Conservation (phyloP, 2,113 vertebrate species). For the Halichoerus grypus region DNA sequence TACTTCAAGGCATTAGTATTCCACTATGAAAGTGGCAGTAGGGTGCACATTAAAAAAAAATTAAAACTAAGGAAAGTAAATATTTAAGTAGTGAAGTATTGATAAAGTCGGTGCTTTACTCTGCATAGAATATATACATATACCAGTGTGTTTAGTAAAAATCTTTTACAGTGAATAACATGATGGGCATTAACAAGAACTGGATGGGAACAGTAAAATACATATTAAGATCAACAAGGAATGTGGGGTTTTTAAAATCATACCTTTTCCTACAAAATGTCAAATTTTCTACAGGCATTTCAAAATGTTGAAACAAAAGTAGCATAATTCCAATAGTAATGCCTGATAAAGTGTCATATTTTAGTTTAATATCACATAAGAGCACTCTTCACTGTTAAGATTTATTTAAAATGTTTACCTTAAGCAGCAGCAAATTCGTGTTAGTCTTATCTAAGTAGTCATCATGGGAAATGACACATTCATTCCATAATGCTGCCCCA, state of each 20-base stretch:
- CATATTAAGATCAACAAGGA: constrained; percentile 13
- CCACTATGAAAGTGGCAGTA: not conserved
- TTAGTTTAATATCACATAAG: constrained; percentile 46
- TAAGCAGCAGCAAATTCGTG: not conserved
- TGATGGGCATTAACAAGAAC: not conserved
- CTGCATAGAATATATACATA: not conserved
- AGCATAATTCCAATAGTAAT: constrained; percentile 7
- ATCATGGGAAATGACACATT: constrained; percentile 29
- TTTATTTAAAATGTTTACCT: constrained; percentile 51
- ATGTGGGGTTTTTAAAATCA: not conserved
- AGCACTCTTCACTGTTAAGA: not conserved
- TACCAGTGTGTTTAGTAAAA: constrained; percentile 8
- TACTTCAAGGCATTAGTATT: not conserved
- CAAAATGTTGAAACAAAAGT: constrained; percentile 50
- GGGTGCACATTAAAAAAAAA: constrained; percentile 39
- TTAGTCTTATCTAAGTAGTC: constrained; percentile 9
- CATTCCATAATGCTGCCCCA: not conserved
- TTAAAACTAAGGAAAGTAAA: constrained; percentile 43
- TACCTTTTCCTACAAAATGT: not conserved
- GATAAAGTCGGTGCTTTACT: not conserved
- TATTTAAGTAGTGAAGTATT: not conserved
- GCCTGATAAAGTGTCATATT: not conserved
- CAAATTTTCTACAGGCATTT: not conserved
- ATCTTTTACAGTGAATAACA: not conserved
- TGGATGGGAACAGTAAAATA: constrained; percentile 17